phyloP scores from a whole-genome alignment of 1,140 invertebrate species.

The Drosophila ogumai region DNA sequence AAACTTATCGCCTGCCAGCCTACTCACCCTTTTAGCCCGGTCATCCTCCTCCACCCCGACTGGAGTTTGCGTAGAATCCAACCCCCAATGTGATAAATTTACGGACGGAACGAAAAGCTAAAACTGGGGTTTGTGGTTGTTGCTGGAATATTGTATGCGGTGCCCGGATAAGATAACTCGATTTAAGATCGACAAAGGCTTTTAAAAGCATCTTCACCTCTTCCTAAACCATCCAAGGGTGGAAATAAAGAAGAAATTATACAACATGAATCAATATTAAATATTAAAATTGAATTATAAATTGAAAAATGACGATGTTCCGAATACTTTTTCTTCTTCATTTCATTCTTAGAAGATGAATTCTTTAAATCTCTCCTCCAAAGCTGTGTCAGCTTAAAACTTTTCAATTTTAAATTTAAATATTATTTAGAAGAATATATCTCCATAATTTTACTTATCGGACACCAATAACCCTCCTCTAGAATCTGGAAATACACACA shows the following conservation, averaged over 20 bases:
- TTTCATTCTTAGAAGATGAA: too few species aligned
- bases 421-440: too few species aligned
- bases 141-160: constrained; percentile 21
- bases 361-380: neutral
- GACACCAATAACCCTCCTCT: neutral
- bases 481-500: neutral
- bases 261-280: neutral
- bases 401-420: neutral
- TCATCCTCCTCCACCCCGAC: constrained; percentile 15
- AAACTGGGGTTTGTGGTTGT: constrained; percentile 31
- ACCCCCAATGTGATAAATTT: constrained; percentile 57
- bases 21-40: constrained; percentile 29
- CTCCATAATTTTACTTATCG: too few species aligned
- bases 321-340: too few species aligned
- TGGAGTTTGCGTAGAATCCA: constrained; percentile 61
- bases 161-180: constrained; percentile 24
- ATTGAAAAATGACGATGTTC: neutral
- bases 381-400: neutral
- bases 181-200: neutral
- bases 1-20: constrained; percentile 75
- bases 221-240: neutral
- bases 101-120: constrained; percentile 7
- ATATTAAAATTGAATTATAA: neutral
- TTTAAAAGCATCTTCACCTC: neutral
- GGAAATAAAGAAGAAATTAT: neutral